Percentiles rank a stretch among this genome's conserved stretches.
These are phyloP conservation scores for Panulirus ornatus DNA, from an alignment of 1,140 invertebrate genomes.

Conservation along the genomic window DNA sequence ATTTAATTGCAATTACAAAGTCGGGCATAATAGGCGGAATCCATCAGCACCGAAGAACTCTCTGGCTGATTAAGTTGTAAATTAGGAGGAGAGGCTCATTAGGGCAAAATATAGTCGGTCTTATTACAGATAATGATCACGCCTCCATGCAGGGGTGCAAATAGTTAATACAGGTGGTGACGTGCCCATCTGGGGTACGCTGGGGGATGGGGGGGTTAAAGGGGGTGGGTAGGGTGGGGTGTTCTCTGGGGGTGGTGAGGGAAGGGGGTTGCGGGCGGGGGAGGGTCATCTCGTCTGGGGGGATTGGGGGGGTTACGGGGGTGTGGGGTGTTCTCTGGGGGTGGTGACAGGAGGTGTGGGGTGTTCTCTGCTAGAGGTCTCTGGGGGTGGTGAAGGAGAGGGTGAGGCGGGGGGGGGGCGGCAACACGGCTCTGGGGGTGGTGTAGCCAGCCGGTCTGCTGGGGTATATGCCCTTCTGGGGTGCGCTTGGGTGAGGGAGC, in stretches of 20 bases:
- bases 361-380: not conserved
- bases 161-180: not conserved
- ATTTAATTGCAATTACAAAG: conserved; percentile 33
- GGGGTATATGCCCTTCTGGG: too few species aligned
- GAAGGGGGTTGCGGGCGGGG: not conserved
- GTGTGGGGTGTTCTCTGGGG: not conserved
- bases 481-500: too few species aligned
- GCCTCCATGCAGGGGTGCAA: not conserved
- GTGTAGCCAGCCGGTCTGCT: not conserved
- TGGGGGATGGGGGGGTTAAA: not conserved
- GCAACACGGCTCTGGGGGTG: not conserved
- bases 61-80: conserved; percentile 37
- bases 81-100: conserved; percentile 27
- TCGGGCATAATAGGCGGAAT: conserved; percentile 24
- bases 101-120: conserved; percentile 34
- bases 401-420: too few species aligned
- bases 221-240: not conserved
- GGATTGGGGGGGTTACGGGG: not conserved
- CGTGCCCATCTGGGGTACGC: not conserved
- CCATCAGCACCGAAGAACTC: not conserved
- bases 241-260: not conserved
- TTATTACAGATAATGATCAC: conserved; percentile 44
- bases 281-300: not conserved
- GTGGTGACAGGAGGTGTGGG: not conserved
- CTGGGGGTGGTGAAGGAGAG: not conserved